Evolutionary conservation across 2,888 invertebrate genomes (phyloP), one percentile per base, ranked within the genome.

Genomic region (Mesoligia furuncula): DNA sequence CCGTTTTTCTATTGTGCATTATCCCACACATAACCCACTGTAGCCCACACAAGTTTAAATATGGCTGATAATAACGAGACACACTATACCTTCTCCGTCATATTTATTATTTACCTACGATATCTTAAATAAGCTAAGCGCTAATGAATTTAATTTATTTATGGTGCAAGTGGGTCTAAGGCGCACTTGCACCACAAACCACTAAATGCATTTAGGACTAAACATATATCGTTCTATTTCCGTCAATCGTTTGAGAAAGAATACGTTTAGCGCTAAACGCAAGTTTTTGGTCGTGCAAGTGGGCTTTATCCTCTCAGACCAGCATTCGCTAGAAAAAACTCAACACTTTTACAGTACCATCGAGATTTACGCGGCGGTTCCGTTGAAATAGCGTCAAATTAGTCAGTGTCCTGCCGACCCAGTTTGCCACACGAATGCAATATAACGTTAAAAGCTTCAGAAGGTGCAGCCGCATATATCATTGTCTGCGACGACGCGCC

Each of bases 391-490:
- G 64, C 24, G 65, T 67, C 54, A 64, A 73, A 83, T 85, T 72
- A 80, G 65, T 86, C 75, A 81, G 62, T 80, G 86, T 83, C 73
- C 20, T 51, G 20, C 74, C 36, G 17, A 36, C 57, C 68, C 3
- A 11, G 36, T 17, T 24, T 8, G 24, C 62, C 72, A 42, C 62
- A 48, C 75, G 51, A 76, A 79, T 84, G 81, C 77, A 84, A 75
- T 81, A 81, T 64, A 69, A 76, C 69, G 80, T 59, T 86, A 70
- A 86, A 82, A 81, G 85, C 79, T 66, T 79, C 54, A 64, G 75
- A 64, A 81, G 77, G 76, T 81, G 86, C 85, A 87, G 78, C 75
- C 42, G 62, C 73, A 72, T 87, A 87, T 74, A 81, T 87, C 86
- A 83, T 64, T 81, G 84, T 85, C 82, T 48, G 62, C 20, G 70